These are phyloP conservation scores for Mobula hypostoma DNA, from an alignment of 2,113 vertebrate species.

Conservation along the genomic window DNA sequence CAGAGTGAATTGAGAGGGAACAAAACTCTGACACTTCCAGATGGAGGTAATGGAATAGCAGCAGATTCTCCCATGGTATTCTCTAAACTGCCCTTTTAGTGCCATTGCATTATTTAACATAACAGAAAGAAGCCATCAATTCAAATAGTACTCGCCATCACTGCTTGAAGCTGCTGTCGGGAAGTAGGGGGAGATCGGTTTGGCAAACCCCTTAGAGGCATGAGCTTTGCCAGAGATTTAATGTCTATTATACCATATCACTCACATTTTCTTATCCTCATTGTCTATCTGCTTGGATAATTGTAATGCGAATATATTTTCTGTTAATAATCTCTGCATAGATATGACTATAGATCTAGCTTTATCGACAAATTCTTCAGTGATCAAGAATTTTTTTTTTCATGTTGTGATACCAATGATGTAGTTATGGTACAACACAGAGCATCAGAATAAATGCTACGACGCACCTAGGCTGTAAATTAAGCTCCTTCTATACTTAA, in stretches of 20 bases:
- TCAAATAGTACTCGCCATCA: not conserved
- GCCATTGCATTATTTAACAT: not conserved
- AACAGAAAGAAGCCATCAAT: not conserved
- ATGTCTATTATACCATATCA: not conserved
- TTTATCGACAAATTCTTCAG: not conserved
- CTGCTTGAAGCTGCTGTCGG: not conserved
- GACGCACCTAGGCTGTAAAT: not conserved
- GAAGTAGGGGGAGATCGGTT: not conserved
- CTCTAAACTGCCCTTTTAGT: not conserved
- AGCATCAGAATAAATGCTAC: not conserved
- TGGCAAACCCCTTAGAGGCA: not conserved
- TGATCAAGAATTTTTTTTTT: not conserved
- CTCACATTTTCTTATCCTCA: not conserved
- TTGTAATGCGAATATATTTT: not conserved
- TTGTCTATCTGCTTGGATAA: not conserved
- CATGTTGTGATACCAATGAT: not conserved
- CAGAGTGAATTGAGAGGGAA: not conserved
- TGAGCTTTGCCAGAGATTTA: not conserved
- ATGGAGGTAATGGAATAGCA: not conserved
- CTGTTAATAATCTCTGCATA: not conserved
- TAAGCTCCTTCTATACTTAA: not conserved
- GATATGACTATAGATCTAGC: not conserved
- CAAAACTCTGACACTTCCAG: too few relatives aligned
- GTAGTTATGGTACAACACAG: not conserved
- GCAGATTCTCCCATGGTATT: not conserved